phyloP scores from a whole-genome alignment of 2,888 invertebrate species.

The Hololepta plana region DNA sequence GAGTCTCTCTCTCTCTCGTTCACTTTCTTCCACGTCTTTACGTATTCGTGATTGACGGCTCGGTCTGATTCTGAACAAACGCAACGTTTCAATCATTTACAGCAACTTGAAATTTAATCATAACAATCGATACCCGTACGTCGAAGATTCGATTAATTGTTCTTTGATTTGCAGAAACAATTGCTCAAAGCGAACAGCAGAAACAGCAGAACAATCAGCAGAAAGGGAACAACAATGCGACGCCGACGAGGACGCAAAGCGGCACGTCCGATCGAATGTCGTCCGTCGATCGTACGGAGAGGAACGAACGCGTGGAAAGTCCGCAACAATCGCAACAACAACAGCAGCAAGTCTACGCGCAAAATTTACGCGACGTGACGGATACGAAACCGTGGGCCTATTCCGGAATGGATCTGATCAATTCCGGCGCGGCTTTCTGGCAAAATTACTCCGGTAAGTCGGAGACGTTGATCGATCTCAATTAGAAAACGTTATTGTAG shows the following conservation, averaged over 20 bases:
- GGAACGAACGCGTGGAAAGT: constrained; percentile 13
- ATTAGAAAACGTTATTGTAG: background rate
- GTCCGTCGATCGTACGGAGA: background rate
- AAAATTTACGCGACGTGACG: constrained; percentile 30
- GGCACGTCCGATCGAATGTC: no score
- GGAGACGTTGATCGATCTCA: constrained; percentile 1
- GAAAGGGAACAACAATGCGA: constrained; percentile 15
- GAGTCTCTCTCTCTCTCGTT: no score
- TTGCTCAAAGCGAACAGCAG: constrained; percentile 14
- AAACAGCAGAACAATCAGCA: constrained; percentile 15
- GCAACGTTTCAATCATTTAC: constrained; percentile 11
- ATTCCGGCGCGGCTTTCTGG: constrained; percentile 75
- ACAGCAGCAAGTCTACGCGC: constrained; percentile 16
- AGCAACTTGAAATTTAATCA: constrained; percentile 9
- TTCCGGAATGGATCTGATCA: constrained; percentile 62
- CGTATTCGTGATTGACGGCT: constrained; percentile 13
- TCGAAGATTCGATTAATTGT: constrained; percentile 5
- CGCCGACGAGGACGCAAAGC: constrained; percentile 9
- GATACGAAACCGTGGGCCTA: constrained; percentile 46
- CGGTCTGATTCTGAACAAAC: constrained; percentile 10
- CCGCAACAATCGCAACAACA: constrained; percentile 26
- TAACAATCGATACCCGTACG: constrained; percentile 3
- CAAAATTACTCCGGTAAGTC: constrained; percentile 76
- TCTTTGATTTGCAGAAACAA: constrained; percentile 8
- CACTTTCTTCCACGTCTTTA: no score